phyloP scores from a whole-genome alignment of 37 sponge, comb jelly and placozoan species.

The Mnemiopsis leidyi region DNA sequence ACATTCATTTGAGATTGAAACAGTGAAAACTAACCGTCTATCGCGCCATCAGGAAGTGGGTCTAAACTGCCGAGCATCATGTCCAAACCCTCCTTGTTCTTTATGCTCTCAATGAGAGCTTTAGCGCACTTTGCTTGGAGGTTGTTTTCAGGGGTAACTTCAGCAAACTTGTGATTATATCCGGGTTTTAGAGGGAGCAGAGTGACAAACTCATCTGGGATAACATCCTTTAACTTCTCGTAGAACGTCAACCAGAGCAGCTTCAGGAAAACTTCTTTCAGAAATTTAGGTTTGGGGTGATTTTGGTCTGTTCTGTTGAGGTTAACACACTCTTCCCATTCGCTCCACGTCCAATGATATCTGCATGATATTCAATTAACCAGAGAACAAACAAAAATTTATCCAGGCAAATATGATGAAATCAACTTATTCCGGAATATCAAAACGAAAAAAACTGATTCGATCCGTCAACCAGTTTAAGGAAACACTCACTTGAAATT shows the following conservation, averaged over 20 bases:
- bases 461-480: no score
- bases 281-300: conserved; percentile 55
- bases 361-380: background rate
- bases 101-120: conserved; percentile 39
- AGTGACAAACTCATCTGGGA: conserved; percentile 5
- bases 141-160: background rate
- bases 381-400: no score
- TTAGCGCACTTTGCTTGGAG: conserved; percentile 1
- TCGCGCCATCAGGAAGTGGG: conserved; percentile 23
- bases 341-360: conserved; percentile 63
- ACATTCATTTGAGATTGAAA: no score
- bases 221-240: conserved; percentile 32
- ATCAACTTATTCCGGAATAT: no score
- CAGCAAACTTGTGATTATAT: conserved; percentile 49
- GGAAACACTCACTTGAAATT: conserved; percentile 78
- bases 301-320: conserved; percentile 21
- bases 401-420: no score
- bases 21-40: conserved; percentile 3
- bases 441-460: no score
- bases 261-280: conserved; percentile 42
- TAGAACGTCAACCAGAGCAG: conserved; percentile 34
- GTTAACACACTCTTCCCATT: conserved; percentile 35
- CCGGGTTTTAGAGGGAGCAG: conserved; percentile 24
- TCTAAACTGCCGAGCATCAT: conserved; percentile 53
- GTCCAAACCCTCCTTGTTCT: conserved; percentile 31